Conservation (phyloP, 2,888 invertebrate genomes). For the Dynastes hyllus region DNA sequence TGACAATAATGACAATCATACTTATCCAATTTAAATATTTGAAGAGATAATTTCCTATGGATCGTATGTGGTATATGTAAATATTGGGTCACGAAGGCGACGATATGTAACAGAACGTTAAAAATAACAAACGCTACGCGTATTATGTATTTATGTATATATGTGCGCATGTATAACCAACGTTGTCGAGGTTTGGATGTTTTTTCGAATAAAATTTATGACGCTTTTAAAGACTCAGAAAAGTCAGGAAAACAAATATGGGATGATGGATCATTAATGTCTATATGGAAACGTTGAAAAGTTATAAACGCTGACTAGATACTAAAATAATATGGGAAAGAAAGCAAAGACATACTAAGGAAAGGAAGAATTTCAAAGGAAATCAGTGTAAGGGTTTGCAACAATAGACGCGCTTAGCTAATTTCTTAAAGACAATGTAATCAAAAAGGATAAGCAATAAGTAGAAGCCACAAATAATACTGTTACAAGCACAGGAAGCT, state of each 20-base stretch:
- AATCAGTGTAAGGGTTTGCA: no score
- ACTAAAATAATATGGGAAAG: no score
- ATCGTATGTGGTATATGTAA: slow-evolving; percentile 21
- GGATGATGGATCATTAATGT: background rate
- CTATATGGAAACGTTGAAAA: background rate
- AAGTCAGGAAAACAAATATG: slow-evolving; percentile 1
- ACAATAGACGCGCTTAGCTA: no score
- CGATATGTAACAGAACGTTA: slow-evolving; percentile 1
- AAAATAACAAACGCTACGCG: slow-evolving; percentile 10
- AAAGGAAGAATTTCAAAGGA: no score
- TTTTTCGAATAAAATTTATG: slow-evolving; percentile 4
- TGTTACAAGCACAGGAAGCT: no score
- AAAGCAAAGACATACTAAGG: no score
- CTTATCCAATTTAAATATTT: slow-evolving; percentile 39
- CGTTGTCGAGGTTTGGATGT: background rate
- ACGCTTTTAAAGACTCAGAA: background rate
- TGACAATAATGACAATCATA: slow-evolving; percentile 29
- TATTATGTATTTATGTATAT: no score
- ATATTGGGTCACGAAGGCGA: slow-evolving; percentile 33
- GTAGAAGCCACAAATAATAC: no score
- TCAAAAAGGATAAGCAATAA: no score
- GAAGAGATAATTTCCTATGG: slow-evolving; percentile 21
- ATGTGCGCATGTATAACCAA: background rate
- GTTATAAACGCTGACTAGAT: no score
- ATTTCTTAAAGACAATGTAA: no score